These are phyloP conservation scores for Dicrurus megarhynchus DNA, from an alignment of 2,113 vertebrate species.

Conservation along the genomic window DNA sequence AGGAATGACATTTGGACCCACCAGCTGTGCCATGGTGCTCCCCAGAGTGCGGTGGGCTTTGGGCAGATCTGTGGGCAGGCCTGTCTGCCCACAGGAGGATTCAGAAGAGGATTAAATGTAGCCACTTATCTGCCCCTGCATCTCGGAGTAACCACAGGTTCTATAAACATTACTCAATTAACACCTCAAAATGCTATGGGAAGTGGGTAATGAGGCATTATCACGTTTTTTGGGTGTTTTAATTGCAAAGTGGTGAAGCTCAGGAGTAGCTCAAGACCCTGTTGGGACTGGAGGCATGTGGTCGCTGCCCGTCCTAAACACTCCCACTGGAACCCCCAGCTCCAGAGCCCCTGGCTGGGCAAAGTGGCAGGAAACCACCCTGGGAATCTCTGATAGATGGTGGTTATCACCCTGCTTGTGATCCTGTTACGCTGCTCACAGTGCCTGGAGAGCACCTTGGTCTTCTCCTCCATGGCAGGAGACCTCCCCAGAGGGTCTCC, in stretches of 20 bases:
- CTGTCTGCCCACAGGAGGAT: neutral
- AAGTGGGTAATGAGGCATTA: conserved; percentile 39
- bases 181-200: conserved; percentile 47
- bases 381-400: neutral
- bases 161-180: conserved; percentile 22
- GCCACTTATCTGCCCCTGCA: neutral
- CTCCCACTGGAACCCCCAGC: neutral
- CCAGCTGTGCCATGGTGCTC: neutral
- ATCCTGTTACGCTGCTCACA: accelerated
- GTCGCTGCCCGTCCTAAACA: neutral
- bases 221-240: neutral
- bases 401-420: neutral
- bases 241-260: conserved; percentile 12
- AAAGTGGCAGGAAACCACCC: neutral
- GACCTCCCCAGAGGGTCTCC: neutral
- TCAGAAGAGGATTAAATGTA: neutral
- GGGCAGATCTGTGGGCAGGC: neutral
- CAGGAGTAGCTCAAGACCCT: conserved; percentile 18
- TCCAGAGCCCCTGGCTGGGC: neutral
- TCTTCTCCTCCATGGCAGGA: neutral
- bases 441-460: neutral
- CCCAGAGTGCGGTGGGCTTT: accelerated
- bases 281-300: accelerated
- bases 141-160: conserved; percentile 12
- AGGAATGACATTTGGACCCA: accelerated